Base-by-base conservation (phyloP, 1,140 invertebrate species). In the Dendroctonus ponderosae region DNA sequence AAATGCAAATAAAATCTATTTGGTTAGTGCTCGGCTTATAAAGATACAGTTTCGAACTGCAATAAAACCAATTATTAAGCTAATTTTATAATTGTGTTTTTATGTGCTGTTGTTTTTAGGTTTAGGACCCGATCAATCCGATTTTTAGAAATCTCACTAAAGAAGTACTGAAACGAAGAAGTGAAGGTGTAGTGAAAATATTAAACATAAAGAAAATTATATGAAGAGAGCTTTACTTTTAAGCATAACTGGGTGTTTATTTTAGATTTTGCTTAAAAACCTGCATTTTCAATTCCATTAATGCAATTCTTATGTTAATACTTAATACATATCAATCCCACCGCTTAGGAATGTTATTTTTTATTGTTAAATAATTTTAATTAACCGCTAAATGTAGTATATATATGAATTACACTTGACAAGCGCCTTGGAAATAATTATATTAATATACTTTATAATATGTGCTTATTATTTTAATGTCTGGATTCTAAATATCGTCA, bases 91-190 rank as follows among this genome's bases (percentile, higher is more conserved):
- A 63, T 67, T n/a, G 7, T 50, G 12, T 61, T 53, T 54, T 67
- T 65, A 26, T 26, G 26, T 26, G 26, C 26, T 26, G 26, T 26
- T 69, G 66, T 59, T 63, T 70, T n/a, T 66, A 66, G 65, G 73
- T 76, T 69, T 75, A 75, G 76, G 73, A 75, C 76, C 76, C 49
- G 76, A 75, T 70, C 76, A 77, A 70, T 76, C 76, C 58, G 76
- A 77, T 71, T 71, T 76, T 62, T 77, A 76, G 71, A 43, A 52
- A 44, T 15, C 56, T 60, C 64, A 38, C 37, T 26, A 51, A 38
- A 43, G 41, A 54, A 66, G 44, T 58, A 51, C 59, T 62, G 59
- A 51, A 41, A 15, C 40, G 43, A 65, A 49, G 62, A 65, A 50
- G 52, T 49, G 62, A 44, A 65, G 49, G 9, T 49, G 6, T 6